A percentile compares a stretch with the other conserved stretches of the same genome.
phyloP scores from a whole-genome alignment of 2,797 vertebrate species.

The Pteropus rufus region DNA sequence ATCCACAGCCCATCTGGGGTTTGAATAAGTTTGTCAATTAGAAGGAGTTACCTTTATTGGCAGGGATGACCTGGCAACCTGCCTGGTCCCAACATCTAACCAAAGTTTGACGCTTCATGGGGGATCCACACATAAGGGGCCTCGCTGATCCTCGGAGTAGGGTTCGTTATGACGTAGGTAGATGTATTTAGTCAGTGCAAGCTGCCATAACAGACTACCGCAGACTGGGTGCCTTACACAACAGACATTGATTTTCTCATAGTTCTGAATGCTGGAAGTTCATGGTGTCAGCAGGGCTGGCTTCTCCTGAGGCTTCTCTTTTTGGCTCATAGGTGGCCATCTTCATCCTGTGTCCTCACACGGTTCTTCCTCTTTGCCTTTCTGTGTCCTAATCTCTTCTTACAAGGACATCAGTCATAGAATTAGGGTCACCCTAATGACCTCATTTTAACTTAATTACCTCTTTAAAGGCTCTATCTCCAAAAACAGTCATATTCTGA shows the following conservation, averaged over 20 bases:
- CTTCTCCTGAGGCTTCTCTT: background rate
- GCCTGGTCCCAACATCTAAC: background rate
- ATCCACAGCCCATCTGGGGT: background rate
- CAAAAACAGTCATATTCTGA: background rate
- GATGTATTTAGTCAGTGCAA: too few relatives aligned
- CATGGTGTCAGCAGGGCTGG: too few relatives aligned
- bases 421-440: background rate
- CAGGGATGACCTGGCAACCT: background rate
- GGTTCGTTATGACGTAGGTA: rapidly evolving
- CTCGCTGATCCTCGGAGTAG: background rate
- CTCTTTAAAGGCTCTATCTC: background rate
- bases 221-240: background rate
- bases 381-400: background rate
- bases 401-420: background rate
- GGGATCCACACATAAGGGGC: rapidly evolving
- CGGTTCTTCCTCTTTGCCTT: background rate
- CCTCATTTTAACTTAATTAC: background rate
- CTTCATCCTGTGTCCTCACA: background rate
- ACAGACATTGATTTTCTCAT: background rate
- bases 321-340: background rate
- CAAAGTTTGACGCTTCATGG: background rate
- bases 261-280: background rate
- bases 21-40: background rate
- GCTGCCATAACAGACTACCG: too few relatives aligned
- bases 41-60: background rate